A percentile compares a stretch with the other conserved stretches of the same genome.
Evolutionary conservation across 1,140 invertebrate genomes (phyloP).

Genomic region (Charaxes varanes): DNA sequence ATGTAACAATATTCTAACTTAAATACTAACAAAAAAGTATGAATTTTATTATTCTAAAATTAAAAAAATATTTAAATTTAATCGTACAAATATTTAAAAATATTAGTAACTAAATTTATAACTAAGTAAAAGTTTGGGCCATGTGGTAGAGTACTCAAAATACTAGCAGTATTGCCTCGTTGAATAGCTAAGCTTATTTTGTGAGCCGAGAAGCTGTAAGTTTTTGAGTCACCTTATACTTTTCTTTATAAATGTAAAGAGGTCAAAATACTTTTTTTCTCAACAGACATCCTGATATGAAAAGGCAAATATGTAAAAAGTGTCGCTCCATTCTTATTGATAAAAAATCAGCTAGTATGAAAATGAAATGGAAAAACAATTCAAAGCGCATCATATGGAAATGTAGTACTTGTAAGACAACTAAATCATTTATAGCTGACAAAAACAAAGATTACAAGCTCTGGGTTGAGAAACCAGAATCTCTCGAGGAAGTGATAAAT

Average conservation of each 20-base stretch:
- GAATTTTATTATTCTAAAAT: not conserved
- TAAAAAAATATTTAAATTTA: slow-evolving; percentile 3
- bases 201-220: too few species aligned
- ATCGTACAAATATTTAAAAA: too few species aligned
- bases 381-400: slow-evolving; percentile 50
- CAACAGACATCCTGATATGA: slow-evolving; percentile 70
- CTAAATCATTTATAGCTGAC: slow-evolving; percentile 47
- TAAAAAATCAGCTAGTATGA: slow-evolving; percentile 57
- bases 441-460: slow-evolving; percentile 48
- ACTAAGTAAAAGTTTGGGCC: too few species aligned
- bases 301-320: slow-evolving; percentile 73
- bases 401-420: slow-evolving; percentile 58
- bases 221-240: too few species aligned
- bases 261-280: slow-evolving; percentile 16
- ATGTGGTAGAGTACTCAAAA: too few species aligned
- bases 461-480: slow-evolving; percentile 68
- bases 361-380: slow-evolving; percentile 63
- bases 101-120: too few species aligned
- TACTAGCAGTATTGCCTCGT: too few species aligned
- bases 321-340: slow-evolving; percentile 65
- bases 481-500: slow-evolving; percentile 61
- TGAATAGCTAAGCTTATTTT: too few species aligned
- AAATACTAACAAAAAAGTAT: too few species aligned
- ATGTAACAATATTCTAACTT: too few species aligned
- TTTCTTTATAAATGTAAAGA: not conserved